Conservation (phyloP, 2,888 invertebrate species). For the Lacanobia oleracea region DNA sequence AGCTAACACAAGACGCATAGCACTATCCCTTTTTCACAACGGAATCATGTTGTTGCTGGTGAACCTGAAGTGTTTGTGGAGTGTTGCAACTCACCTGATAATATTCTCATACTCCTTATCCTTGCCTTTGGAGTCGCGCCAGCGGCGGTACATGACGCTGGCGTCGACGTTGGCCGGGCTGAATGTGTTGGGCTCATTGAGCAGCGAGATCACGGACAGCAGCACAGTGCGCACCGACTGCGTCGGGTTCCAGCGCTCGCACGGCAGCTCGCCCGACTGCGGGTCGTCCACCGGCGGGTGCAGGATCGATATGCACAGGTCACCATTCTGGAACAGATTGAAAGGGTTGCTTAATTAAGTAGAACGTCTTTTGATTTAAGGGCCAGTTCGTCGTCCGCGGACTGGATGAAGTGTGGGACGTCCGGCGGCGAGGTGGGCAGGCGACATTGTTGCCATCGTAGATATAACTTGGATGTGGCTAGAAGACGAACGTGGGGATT, state of each 20-base stretch:
- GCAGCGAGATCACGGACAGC: slow-evolving; percentile 98
- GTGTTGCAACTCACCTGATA: slow-evolving; percentile 93
- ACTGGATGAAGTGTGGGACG: no score
- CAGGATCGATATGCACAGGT: slow-evolving; percentile 99
- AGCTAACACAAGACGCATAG: no score
- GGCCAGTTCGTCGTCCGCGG: background rate
- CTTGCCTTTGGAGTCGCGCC: slow-evolving; percentile 99
- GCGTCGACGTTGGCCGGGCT: slow-evolving; percentile 99
- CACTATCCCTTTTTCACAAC: no score
- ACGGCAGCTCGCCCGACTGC: slow-evolving; percentile 99
- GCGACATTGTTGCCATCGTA: no score
- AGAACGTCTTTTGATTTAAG: background rate
- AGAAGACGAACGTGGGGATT: no score
- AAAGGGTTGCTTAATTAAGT: background rate
- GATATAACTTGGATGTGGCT: no score
- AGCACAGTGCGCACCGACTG: slow-evolving; percentile 99
- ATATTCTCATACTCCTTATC: slow-evolving; percentile 99
- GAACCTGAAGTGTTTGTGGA: no score
- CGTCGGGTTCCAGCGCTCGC: slow-evolving; percentile 99
- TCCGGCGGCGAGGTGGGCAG: no score
- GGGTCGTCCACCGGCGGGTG: slow-evolving; percentile 99
- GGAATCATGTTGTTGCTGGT: no score
- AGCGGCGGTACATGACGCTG: slow-evolving; percentile 99
- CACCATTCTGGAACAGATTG: slow-evolving; percentile 95
- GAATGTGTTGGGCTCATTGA: slow-evolving; percentile 99